Base-by-base conservation (phyloP, 2,888 invertebrate species). In the Chromoteleia sp. region DNA sequence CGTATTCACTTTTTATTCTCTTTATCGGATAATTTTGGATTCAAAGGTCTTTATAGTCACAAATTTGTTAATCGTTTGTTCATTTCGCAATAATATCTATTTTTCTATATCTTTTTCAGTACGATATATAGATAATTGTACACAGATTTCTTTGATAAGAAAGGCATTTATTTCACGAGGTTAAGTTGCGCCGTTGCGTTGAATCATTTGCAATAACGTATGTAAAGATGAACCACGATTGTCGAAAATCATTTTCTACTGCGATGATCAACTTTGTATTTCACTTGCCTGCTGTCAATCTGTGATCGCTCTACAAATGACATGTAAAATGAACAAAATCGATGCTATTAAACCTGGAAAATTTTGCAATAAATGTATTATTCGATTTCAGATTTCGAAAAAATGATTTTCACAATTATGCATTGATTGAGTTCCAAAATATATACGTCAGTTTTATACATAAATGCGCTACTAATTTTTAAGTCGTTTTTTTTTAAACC, bases 261-360 rank as follows among this genome's bases (percentile, higher is more conserved):
- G 33, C 36, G 17, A 68, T n/a, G 7, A 21, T 39, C 17, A 29
- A 59, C 45, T 33, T 82, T 84, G 83, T 86, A 85, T 86, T 86
- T 84, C 87, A 88, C 86, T 88, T 84, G 90, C 90, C 90, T 90
- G 90, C 87, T 90, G 89, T 89, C 87, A 88, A 89, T 88, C 90
- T 90, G 90, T 90, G 90, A 90, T 90, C 86, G 88, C 87, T 85
- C 85, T 87, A 87, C 84, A 84, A 88, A 88, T 85, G 86, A 71
- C 36, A 41, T 33, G 45, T 73, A 52, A 50, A 54, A 25, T 25
- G 29, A 50, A 54, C 2, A 6, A 14, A 17, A 45, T 45, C 19
- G 10, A 30, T 14, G 25, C 1, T 30, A 17, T 52, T 15, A 61
- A 52, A 52, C 36, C 48, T 63, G 52, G 45, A 56, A 2, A 25